A percentile compares a stretch with the other conserved stretches of the same genome.
These are phyloP conservation scores for Megaceryle torquata DNA, from an alignment of 2,113 vertebrate genomes.

Conservation along the genomic window DNA sequence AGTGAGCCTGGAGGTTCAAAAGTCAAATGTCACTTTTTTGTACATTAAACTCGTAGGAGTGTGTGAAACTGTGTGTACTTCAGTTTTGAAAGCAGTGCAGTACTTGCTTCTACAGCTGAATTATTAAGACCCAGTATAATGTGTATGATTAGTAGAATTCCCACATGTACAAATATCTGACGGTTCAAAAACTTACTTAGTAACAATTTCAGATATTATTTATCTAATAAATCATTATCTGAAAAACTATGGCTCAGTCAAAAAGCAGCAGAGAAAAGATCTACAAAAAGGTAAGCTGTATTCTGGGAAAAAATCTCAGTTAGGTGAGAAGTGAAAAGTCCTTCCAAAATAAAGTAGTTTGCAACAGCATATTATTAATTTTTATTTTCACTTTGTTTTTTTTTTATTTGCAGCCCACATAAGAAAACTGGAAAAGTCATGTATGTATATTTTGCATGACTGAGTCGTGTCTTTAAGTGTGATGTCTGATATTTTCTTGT, in stretches of 20 bases:
- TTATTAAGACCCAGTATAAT: background rate
- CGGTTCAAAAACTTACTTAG: slow-evolving; percentile 52
- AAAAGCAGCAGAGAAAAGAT: slow-evolving; percentile 75
- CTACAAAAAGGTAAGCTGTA: slow-evolving; percentile 80
- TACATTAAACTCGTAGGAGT: background rate
- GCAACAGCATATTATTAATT: background rate
- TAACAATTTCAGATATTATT: slow-evolving; percentile 69
- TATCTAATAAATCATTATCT: slow-evolving; percentile 79
- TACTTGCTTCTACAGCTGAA: background rate
- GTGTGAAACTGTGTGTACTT: background rate
- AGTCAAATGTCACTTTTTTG: background rate
- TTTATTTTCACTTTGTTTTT: slow-evolving; percentile 33
- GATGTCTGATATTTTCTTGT: background rate
- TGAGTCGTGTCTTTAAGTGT: background rate
- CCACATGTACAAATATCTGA: background rate
- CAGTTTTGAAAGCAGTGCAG: background rate
- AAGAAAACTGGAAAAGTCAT: slow-evolving; percentile 73
- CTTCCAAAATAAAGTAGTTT: background rate
- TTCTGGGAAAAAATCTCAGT: background rate
- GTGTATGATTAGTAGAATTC: background rate
- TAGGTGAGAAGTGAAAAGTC: background rate
- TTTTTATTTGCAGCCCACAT: slow-evolving; percentile 69
- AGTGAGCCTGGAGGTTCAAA: background rate
- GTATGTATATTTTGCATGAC: slow-evolving; percentile 55
- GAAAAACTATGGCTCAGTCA: slow-evolving; percentile 82